Evolutionary conservation across 2,113 vertebrate genomes (phyloP).

Genomic region (Heterocephalus glaber): DNA sequence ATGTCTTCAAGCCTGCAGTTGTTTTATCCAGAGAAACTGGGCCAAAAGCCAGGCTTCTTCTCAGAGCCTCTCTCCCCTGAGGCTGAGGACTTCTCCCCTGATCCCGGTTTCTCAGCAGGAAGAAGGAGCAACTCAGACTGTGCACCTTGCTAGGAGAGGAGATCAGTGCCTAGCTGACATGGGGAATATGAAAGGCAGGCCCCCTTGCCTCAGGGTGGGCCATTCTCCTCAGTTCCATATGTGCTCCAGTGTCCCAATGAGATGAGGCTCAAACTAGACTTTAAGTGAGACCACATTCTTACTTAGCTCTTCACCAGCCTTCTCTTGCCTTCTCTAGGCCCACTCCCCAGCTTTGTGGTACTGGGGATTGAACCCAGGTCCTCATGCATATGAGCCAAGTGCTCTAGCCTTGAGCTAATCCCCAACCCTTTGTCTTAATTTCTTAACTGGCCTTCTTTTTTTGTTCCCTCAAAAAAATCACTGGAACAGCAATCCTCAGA

Average conservation of each 20-base stretch:
- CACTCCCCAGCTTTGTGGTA: not conserved
- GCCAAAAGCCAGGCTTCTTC: conserved; percentile 22
- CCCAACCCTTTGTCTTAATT: not conserved
- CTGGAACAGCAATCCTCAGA: not conserved
- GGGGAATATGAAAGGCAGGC: not conserved
- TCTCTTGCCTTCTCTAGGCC: not conserved
- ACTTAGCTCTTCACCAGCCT: not conserved
- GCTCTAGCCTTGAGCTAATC: not conserved
- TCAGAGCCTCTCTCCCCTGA: not conserved
- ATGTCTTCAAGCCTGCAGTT: not conserved
- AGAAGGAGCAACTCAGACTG: not conserved
- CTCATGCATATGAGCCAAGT: not conserved
- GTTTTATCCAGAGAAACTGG: not conserved
- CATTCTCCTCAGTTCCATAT: not conserved
- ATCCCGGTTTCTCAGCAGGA: conserved; percentile 13
- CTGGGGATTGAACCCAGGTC: not conserved
- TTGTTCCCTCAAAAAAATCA: not conserved
- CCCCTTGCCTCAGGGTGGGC: too few species aligned
- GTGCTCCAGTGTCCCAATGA: not conserved
- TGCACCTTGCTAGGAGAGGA: not conserved
- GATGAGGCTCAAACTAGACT: not conserved
- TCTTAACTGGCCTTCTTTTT: not conserved
- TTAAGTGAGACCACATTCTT: not conserved
- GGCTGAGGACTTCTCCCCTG: not conserved
- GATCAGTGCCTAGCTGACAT: accelerated